Evolutionary conservation across 1,140 invertebrate species (phyloP).

Genomic region (Ephestia elutella): DNA sequence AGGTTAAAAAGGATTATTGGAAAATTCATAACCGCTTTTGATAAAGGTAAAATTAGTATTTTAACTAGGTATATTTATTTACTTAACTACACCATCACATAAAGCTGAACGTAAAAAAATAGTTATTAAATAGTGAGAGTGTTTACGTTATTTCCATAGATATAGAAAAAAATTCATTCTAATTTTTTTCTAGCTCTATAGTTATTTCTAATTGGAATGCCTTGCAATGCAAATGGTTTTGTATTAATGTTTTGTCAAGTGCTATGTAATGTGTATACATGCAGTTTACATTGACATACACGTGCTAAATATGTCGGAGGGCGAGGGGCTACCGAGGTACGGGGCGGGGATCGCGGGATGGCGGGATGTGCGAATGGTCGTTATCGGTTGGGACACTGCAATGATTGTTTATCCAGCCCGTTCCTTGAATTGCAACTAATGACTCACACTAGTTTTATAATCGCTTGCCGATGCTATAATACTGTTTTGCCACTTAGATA

Average conservation of each 20-base stretch:
- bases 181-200: no score
- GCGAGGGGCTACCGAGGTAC: no score
- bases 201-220: no score
- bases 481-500: slow-evolving; percentile 19
- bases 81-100: no score
- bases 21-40: no score
- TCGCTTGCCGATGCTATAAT: slow-evolving; percentile 41
- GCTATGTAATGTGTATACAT: not conserved
- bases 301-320: slow-evolving; percentile 24
- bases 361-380: slow-evolving; percentile 61
- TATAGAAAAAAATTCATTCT: no score
- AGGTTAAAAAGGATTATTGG: no score
- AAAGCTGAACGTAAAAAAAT: no score
- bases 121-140: no score
- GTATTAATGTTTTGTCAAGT: not conserved
- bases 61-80: no score
- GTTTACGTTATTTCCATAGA: no score
- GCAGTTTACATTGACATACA: not conserved
- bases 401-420: slow-evolving; percentile 71
- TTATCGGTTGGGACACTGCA: slow-evolving; percentile 62
- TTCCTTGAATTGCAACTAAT: slow-evolving; percentile 72
- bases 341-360: slow-evolving; percentile 14
- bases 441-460: slow-evolving; percentile 59
- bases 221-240: not conserved
- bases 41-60: no score